Evolutionary conservation across 2,113 vertebrate species (phyloP).

Genomic region (Polypterus senegalus): DNA sequence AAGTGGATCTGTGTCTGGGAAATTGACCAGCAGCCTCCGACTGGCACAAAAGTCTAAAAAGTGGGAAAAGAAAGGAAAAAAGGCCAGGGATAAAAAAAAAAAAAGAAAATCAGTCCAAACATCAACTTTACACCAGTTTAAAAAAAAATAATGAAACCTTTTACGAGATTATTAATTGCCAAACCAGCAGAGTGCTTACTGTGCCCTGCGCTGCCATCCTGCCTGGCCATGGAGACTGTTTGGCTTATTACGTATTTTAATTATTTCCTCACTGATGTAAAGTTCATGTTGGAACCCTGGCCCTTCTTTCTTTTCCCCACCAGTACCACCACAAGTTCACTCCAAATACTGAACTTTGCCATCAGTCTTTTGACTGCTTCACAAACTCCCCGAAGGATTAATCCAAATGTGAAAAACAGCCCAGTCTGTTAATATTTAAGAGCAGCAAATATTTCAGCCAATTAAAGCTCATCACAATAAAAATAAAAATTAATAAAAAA

Average conservation of each 20-base stretch:
- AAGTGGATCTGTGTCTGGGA: slow-evolving; percentile 51
- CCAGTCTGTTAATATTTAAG: too few relatives aligned
- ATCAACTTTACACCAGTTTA: slow-evolving; percentile 29
- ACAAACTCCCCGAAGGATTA: too few relatives aligned
- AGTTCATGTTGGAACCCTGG: slow-evolving; percentile 1
- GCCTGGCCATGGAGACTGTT: background rate
- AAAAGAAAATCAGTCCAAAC: slow-evolving; percentile 27
- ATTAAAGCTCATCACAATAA: too few relatives aligned
- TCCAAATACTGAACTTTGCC: too few relatives aligned
- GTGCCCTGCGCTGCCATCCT: background rate
- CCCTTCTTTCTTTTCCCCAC: too few relatives aligned
- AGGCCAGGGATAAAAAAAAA: slow-evolving; percentile 35
- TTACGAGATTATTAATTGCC: slow-evolving; percentile 21
- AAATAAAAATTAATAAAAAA: too few relatives aligned
- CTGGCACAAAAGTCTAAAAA: slow-evolving; percentile 53
- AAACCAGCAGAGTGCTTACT: slow-evolving; percentile 23
- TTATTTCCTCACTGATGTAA: slow-evolving; percentile 8
- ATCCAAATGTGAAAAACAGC: too few relatives aligned
- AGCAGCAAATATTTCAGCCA: too few relatives aligned
- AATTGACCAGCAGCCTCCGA: slow-evolving; percentile 55
- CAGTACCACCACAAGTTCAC: too few relatives aligned
- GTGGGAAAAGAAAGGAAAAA: slow-evolving; percentile 25
- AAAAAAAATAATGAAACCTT: slow-evolving; percentile 17
- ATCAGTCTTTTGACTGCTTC: too few relatives aligned
- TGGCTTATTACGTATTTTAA: background rate